phyloP scores from a whole-genome alignment of 2,797 vertebrate species.

The Amniataba percoides region DNA sequence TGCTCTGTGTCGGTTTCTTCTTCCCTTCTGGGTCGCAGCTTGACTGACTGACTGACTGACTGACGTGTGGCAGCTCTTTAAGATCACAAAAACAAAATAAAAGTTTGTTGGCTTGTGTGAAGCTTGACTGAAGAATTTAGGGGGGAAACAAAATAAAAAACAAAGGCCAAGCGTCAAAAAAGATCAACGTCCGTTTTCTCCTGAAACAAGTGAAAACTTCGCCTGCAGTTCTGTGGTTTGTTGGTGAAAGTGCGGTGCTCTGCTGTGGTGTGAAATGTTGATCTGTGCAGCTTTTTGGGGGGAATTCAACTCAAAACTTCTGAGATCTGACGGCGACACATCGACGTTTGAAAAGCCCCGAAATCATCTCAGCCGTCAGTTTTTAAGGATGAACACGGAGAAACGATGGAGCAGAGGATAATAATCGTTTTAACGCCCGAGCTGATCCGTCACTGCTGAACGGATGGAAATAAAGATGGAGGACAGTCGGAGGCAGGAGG shows the following conservation, averaged over 20 bases:
- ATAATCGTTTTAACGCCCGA: not conserved
- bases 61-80: constrained; percentile 26
- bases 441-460: constrained; percentile 26
- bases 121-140: not conserved
- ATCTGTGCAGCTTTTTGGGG: constrained; percentile 28
- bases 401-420: not conserved
- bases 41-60: not conserved
- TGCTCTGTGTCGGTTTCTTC: constrained; percentile 60
- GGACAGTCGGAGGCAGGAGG: not conserved
- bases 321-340: not conserved
- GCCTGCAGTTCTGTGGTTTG: constrained; percentile 44
- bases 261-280: constrained; percentile 43
- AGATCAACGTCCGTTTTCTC: constrained; percentile 16
- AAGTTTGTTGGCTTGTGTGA: constrained; percentile 17
- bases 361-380: not conserved
- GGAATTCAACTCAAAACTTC: not conserved
- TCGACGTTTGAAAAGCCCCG: not conserved
- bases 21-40: constrained; percentile 44
- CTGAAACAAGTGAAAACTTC: constrained; percentile 16
- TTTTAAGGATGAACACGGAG: not conserved
- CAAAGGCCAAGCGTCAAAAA: not conserved
- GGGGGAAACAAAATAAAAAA: not conserved
- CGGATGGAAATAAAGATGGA: not conserved
- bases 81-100: not conserved
- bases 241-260: constrained; percentile 61